These are phyloP conservation scores for Sebastes variabilis DNA, from an alignment of 2,797 vertebrate species.

Conservation along the genomic window DNA sequence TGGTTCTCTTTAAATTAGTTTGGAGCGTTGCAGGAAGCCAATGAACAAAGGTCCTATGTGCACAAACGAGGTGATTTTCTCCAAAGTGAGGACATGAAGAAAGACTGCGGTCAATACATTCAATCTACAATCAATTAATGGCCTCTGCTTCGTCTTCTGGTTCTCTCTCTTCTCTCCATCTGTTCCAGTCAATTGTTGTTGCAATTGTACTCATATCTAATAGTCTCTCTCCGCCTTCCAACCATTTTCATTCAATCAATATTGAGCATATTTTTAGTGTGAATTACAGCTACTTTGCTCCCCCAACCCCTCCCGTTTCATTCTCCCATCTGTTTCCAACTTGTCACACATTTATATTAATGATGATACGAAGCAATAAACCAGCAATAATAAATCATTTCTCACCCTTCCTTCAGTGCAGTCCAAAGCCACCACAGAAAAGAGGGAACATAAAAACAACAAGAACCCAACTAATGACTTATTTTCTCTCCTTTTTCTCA, in stretches of 20 bases:
- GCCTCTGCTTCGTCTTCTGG: slow-evolving; percentile 4
- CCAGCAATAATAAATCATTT: background rate
- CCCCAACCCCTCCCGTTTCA: background rate
- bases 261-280: background rate
- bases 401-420: background rate
- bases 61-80: slow-evolving; percentile 38
- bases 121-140: slow-evolving; percentile 46
- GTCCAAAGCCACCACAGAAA: background rate
- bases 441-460: background rate
- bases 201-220: slow-evolving; percentile 10
- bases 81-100: slow-evolving; percentile 28
- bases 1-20: slow-evolving; percentile 29
- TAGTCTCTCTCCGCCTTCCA: slow-evolving; percentile 1
- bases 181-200: slow-evolving; percentile 12
- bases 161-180: slow-evolving; percentile 13
- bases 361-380: background rate
- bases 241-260: slow-evolving; percentile 37
- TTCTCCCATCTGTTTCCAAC: background rate
- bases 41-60: slow-evolving; percentile 15
- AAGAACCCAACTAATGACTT: background rate
- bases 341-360: background rate
- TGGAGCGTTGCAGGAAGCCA: slow-evolving; percentile 1
- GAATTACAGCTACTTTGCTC: slow-evolving; percentile 19
- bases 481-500: background rate
- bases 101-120: slow-evolving; percentile 24